Base-by-base conservation (phyloP, 2,797 vertebrate genomes). In the Darevskia mixta region DNA sequence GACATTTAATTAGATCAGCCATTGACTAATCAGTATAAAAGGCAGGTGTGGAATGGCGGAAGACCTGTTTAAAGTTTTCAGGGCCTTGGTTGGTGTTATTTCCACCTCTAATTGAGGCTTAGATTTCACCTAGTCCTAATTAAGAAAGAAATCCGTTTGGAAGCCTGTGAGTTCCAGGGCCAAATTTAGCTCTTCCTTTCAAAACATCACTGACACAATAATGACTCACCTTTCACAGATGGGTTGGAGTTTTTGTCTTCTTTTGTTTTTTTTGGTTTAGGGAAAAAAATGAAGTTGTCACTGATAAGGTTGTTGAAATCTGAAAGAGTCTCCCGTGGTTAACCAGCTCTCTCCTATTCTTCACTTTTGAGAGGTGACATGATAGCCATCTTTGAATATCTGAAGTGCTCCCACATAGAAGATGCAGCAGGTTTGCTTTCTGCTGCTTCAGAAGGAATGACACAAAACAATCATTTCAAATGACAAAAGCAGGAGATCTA, bases 161-260 rank as follows among this genome's bases (percentile, higher is more conserved):
- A 72, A 32, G 67, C 55, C 43, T 23, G 43, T 23, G 3, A 6
- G 9, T 72, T 72, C 45, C 41, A 17, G n/a, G 45, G 43, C n/a
- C 43, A 55, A 72, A 83, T 83, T 61, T 25, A 1, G 13, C 27
- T 2, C 43, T 1, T 10, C 8, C 1, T 67, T 38, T 9, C 86
- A 38, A 49, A 49, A 80, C 20, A 11, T 3, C 67, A 27, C 29
- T 0, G 27, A 38, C 9, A 2, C 43, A 0, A 0, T 32, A 27
- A 55, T 88, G 76, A 27, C 0, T 0, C 76, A 6, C 5, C 64
- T 81, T 67, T 72, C 0, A 0, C 1, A 0, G 1, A 64, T 23
- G 73, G 4, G 15, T 32, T 64, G 4, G 15, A 1, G 32, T 1
- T 0, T 0, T 0, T 8, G 49, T 55, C 49, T 55, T 15, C 13